Conservation (phyloP, 2,888 invertebrate genomes). For the Abrostola triplasia region DNA sequence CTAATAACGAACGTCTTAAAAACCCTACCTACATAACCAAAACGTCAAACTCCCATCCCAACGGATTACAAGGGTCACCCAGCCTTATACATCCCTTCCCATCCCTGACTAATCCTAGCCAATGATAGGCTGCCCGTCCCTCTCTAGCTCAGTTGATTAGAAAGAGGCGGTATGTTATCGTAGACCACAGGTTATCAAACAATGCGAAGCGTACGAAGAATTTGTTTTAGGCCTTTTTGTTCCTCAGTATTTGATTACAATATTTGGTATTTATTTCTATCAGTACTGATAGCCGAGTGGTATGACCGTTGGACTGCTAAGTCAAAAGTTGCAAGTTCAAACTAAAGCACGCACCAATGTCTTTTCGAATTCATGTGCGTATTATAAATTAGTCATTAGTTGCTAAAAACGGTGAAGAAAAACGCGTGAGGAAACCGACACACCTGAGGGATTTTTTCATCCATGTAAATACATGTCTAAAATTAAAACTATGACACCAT, state of each 20-base stretch:
- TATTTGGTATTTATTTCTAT: neutral
- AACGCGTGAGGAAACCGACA: too few relatives aligned
- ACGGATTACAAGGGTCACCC: constrained; percentile 60
- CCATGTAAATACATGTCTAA: too few relatives aligned
- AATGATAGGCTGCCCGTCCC: constrained; percentile 51
- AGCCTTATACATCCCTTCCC: constrained; percentile 21
- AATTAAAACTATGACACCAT: too few relatives aligned
- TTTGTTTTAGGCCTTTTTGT: constrained; percentile 8
- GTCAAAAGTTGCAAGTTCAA: too few relatives aligned
- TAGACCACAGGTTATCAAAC: constrained; percentile 22
- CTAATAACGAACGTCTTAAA: constrained; percentile 26
- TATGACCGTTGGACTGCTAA: too few relatives aligned
- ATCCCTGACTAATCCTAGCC: constrained; percentile 58
- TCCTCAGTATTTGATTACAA: constrained; percentile 5
- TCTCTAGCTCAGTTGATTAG: constrained; percentile 40
- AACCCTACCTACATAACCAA: constrained; percentile 32
- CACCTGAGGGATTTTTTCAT: too few relatives aligned
- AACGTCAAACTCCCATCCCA: constrained; percentile 50
- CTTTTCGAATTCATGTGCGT: too few relatives aligned
- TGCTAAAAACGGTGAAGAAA: too few relatives aligned
- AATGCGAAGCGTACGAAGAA: constrained; percentile 15
- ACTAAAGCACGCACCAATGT: too few relatives aligned
- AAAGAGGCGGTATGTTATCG: constrained; percentile 46
- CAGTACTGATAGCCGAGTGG: too few relatives aligned
- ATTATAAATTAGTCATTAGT: too few relatives aligned